phyloP scores from a whole-genome alignment of 2,113 vertebrate species.

The Pontoporia blainvillei region DNA sequence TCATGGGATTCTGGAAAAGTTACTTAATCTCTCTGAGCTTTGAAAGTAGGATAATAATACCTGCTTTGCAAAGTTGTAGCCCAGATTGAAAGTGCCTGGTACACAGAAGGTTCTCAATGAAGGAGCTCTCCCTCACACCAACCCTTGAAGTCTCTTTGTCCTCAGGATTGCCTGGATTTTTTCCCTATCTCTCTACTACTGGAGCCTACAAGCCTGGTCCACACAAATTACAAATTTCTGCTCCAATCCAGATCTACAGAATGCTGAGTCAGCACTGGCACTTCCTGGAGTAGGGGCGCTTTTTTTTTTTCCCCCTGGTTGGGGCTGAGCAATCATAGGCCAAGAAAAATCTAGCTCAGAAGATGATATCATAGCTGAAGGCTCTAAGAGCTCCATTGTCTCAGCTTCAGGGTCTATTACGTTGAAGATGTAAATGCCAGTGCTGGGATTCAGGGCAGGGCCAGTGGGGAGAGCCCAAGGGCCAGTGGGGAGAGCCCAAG shows the following conservation, averaged over 20 bases:
- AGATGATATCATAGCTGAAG: constrained; percentile 32
- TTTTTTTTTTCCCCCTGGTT: not conserved
- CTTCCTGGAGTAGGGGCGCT: not conserved
- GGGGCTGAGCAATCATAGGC: not conserved
- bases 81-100: not conserved
- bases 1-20: not conserved
- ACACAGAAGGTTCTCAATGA: not conserved
- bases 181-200: not conserved
- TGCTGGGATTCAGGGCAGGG: not conserved
- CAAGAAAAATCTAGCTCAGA: constrained; percentile 40
- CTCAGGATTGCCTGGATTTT: not conserved
- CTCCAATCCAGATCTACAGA: not conserved
- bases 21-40: not conserved
- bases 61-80: not conserved
- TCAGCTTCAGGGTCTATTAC: not conserved
- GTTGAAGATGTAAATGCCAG: not conserved
- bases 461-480: not conserved
- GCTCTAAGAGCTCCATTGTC: not conserved
- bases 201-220: not conserved
- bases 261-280: not conserved
- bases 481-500: not conserved
- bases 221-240: constrained; percentile 26
- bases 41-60: not conserved
- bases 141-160: not conserved
- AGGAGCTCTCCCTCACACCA: not conserved